A percentile compares a stretch with the other conserved stretches of the same genome.
Evolutionary conservation across 2,113 vertebrate genomes (phyloP).

Genomic region (Microcebus jonahi): DNA sequence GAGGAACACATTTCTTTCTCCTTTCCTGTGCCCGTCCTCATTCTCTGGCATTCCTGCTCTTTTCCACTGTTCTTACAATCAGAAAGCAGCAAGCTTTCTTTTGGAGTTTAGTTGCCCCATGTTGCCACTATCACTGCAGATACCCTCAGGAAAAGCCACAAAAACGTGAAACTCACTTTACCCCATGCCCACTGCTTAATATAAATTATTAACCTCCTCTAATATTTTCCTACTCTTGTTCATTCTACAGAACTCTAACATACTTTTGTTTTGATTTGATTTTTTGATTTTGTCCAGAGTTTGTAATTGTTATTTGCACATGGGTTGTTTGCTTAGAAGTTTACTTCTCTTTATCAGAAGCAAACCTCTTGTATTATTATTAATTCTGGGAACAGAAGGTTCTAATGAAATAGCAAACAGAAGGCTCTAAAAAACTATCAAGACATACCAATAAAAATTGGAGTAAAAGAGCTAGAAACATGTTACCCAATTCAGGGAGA

Average conservation of each 20-base stretch:
- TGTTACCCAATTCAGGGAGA: background rate
- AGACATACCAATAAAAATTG: background rate
- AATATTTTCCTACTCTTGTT: background rate
- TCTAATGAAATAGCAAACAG: background rate
- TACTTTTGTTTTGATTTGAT: background rate
- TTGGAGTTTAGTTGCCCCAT: background rate
- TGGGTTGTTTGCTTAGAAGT: background rate
- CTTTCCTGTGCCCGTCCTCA: background rate
- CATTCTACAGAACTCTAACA: background rate
- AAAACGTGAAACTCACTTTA: background rate
- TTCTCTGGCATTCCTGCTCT: background rate
- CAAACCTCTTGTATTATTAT: background rate
- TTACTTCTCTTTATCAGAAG: background rate
- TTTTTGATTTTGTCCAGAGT: background rate
- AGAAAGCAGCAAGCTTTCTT: background rate
- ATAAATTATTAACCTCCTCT: background rate
- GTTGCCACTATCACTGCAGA: background rate
- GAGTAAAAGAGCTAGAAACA: conserved; percentile 1
- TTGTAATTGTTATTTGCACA: conserved; percentile 17
- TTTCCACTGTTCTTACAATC: background rate
- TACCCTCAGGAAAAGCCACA: background rate
- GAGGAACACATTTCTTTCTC: background rate
- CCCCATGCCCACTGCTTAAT: background rate
- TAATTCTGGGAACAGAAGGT: background rate
- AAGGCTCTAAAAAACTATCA: conserved; percentile 5